Conservation (phyloP, 2,797 vertebrate species). For the Muscicapa striata region DNA sequence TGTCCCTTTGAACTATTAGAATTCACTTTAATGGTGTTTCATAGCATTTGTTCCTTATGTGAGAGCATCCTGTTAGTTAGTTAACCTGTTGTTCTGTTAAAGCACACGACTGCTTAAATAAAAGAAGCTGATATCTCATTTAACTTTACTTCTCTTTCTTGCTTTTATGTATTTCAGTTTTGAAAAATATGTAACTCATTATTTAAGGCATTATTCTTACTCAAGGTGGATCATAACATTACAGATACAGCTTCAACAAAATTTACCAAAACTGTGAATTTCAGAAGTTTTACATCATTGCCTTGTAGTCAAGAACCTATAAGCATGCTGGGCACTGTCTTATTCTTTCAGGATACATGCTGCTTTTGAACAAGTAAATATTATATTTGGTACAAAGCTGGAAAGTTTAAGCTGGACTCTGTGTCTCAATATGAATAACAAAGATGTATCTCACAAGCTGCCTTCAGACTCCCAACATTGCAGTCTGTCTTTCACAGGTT, state of each 20-base stretch:
- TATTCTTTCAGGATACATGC: background rate
- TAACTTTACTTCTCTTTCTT: background rate
- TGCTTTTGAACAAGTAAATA: background rate
- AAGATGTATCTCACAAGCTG: background rate
- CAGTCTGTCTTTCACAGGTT: accelerated
- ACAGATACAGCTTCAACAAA: background rate
- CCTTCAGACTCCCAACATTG: background rate
- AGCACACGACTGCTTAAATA: background rate
- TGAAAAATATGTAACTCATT: background rate
- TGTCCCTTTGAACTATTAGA: background rate
- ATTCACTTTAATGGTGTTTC: background rate
- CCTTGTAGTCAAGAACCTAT: background rate
- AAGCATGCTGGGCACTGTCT: background rate
- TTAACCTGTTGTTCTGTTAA: background rate
- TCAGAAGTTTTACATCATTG: background rate
- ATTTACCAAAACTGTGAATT: background rate
- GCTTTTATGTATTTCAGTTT: background rate
- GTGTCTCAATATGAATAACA: background rate
- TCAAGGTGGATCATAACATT: background rate
- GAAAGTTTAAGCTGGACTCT: background rate
- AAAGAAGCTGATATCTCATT: background rate
- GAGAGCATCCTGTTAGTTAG: background rate
- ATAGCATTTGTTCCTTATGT: background rate
- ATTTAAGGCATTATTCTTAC: background rate
- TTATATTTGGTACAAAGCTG: background rate